phyloP scores from a whole-genome alignment of 2,797 vertebrate genomes.

The Pseudopleuronectes americanus region DNA sequence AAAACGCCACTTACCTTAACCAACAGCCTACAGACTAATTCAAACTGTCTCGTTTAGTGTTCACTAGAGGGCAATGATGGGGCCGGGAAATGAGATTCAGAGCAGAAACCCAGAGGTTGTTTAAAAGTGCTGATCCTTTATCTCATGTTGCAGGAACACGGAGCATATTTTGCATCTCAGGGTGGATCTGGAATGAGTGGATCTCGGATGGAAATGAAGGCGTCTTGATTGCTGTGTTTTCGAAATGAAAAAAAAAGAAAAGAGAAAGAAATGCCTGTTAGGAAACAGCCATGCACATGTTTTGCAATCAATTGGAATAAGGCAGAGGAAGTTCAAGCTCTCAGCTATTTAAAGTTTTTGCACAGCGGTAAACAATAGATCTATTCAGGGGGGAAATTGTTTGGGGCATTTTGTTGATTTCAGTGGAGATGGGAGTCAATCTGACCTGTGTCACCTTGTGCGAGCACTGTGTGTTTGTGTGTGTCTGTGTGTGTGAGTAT shows the following conservation, averaged over 20 bases:
- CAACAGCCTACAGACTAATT: background rate
- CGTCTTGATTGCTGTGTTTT: conserved; percentile 18
- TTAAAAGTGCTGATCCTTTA: conserved; percentile 19
- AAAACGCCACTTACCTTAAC: background rate
- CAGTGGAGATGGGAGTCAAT: conserved; percentile 50
- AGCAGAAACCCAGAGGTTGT: conserved; percentile 15
- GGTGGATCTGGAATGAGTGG: conserved; percentile 42
- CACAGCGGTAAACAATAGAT: conserved; percentile 64
- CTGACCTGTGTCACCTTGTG: conserved; percentile 50
- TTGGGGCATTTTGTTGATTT: conserved; percentile 61
- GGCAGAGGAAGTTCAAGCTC: conserved; percentile 61
- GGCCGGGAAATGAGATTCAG: conserved; percentile 29
- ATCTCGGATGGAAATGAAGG: conserved; percentile 45
- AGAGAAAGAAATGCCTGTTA: background rate
- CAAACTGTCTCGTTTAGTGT: background rate
- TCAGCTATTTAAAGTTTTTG: conserved; percentile 59
- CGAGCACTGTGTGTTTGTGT: background rate
- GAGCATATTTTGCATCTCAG: conserved; percentile 30
- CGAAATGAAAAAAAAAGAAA: conserved; percentile 1
- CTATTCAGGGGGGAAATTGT: conserved; percentile 50
- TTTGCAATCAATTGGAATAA: conserved; percentile 64
- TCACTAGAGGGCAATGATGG: conserved; percentile 70
- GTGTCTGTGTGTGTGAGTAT: conserved; percentile 39
- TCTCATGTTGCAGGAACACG: conserved; percentile 42
- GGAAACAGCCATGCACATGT: conserved; percentile 50